Conservation (phyloP, 2,888 invertebrate species). For the Orthosia gracilis region DNA sequence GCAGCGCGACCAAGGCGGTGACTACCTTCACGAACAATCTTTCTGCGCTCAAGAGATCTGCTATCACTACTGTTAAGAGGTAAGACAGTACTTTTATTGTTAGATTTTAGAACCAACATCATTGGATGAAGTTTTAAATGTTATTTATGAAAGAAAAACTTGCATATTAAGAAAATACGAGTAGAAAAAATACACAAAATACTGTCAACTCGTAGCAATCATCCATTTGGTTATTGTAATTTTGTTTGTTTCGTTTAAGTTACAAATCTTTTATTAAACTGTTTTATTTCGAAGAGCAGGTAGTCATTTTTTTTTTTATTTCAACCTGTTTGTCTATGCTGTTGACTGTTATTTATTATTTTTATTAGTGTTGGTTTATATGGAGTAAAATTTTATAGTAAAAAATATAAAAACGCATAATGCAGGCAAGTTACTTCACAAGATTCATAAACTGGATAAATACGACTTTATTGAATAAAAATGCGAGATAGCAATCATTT, state of each 20-base stretch:
- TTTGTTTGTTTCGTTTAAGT: too few relatives aligned
- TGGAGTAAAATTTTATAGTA: neutral
- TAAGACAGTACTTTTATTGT: slow-evolving; percentile 57
- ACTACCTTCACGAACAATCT: slow-evolving; percentile 77
- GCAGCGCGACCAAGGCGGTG: slow-evolving; percentile 85
- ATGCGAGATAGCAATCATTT: slow-evolving; percentile 28
- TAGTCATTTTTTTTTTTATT: too few relatives aligned
- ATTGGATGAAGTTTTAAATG: neutral
- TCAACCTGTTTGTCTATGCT: too few relatives aligned
- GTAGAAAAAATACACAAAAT: too few relatives aligned
- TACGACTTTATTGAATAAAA: slow-evolving; percentile 18
- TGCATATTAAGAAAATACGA: too few relatives aligned
- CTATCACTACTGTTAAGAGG: slow-evolving; percentile 87
- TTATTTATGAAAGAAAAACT: too few relatives aligned
- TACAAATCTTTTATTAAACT: too few relatives aligned
- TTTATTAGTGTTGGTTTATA: neutral
- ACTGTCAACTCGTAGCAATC: too few relatives aligned
- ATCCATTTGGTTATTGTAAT: too few relatives aligned
- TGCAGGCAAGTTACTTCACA: slow-evolving; percentile 14
- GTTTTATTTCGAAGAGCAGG: too few relatives aligned
- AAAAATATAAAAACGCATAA: neutral
- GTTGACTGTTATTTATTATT: neutral
- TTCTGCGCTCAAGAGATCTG: slow-evolving; percentile 85
- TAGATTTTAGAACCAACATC: neutral
- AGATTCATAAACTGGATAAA: neutral